Evolutionary conservation across 1,140 invertebrate genomes (phyloP), one percentile per base, ranked within the genome.

Genomic region (Pseudobourletiella spinata): DNA sequence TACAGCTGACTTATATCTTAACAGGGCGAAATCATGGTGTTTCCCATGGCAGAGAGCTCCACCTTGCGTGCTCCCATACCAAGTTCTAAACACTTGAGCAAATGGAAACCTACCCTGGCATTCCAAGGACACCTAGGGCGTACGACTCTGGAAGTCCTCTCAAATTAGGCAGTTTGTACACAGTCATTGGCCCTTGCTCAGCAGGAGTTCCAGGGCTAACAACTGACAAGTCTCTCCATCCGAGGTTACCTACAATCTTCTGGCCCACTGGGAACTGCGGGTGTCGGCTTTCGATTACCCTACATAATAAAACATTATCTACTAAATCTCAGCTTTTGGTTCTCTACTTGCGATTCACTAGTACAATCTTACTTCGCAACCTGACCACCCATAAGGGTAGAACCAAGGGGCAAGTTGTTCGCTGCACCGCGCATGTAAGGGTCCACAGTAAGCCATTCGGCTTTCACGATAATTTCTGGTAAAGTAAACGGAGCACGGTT

Each of bases 401-500:
- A 28, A 16, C 61, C 61, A 26, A 32, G 28, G 15, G n/a, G 8
- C 4, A 35, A 42, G 1, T 35, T 26, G 32, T 52, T 58, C 11
- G 43, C 30, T 26, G 29, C n/a, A 25, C 32, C 50, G 64, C 65
- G 16, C 65, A 66, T 63, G 16, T 67, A 67, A 3, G 85, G 84
- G 73, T 87, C 85, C 1, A 86, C 83, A 61, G 83, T 85, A 3
- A 86, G 66, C 69, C 80, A 86, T 68, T 83, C 79, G 3, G 84
- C 84, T 76, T 86, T 75, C 11, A 78, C 76, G 44, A 86, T 73
- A 70, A 82, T 81, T 74, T 87, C 83, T 85, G 25, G 11, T 6
- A 15, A 6, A 15, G n/a, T n/a, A 50, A 8, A 57, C 26, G 14
- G 39, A 43, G 14, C 8, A 4, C 14, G 6, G 11, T 24, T 16